phyloP scores from a whole-genome alignment of 2,797 vertebrate species.

The Nyctalus aviator region DNA sequence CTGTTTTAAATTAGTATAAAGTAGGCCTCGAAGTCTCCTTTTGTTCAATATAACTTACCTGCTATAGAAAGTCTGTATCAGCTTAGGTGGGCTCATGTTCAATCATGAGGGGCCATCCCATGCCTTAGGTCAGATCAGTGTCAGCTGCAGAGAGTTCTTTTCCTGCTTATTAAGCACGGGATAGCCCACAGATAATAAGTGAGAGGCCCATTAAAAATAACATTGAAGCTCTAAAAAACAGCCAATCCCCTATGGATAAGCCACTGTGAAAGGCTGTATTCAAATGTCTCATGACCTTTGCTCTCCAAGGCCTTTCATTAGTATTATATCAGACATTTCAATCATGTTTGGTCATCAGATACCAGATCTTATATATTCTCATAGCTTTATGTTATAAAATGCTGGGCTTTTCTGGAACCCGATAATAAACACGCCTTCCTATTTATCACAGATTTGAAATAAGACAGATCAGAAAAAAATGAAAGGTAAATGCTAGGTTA shows the following conservation, averaged over 20 bases:
- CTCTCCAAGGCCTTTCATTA: slow-evolving; percentile 1
- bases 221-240: neutral
- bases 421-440: neutral
- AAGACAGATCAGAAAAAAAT: neutral
- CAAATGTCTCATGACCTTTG: neutral
- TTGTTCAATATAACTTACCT: neutral
- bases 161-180: neutral
- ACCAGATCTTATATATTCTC: neutral
- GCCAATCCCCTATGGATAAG: neutral
- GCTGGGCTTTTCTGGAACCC: neutral
- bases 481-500: neutral
- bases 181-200: neutral
- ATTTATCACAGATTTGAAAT: neutral
- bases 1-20: slow-evolving; percentile 19
- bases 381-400: neutral
- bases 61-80: neutral
- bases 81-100: neutral
- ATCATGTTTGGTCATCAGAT: neutral
- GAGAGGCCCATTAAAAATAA: neutral
- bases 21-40: neutral
- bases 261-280: neutral
- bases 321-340: neutral
- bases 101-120: neutral
- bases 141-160: neutral
- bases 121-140: slow-evolving; percentile 2